Conservation (phyloP, 2,113 vertebrate species). For the Plestiodon gilberti region DNA sequence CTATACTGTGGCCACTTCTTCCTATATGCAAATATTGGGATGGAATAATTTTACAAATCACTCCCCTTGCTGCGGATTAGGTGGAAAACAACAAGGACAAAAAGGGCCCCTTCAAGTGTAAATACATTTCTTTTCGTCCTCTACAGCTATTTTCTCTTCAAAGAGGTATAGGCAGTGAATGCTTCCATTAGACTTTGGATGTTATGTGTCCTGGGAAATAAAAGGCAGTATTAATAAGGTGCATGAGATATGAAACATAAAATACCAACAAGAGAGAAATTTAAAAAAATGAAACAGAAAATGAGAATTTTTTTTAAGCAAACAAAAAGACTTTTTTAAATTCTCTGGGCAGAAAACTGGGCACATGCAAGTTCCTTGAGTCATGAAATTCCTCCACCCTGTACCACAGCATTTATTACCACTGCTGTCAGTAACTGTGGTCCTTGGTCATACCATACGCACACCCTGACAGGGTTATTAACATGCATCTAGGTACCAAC, state of each 20-base stretch:
- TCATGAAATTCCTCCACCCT: not conserved
- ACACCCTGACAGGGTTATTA: not conserved
- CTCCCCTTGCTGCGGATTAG: conserved; percentile 9
- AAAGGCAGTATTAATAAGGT: not conserved
- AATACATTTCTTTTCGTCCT: conserved; percentile 12
- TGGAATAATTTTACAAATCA: conserved; percentile 23
- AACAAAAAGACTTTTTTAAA: conserved; percentile 26
- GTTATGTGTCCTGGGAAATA: conserved; percentile 7
- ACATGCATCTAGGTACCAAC: not conserved
- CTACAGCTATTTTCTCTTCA: conserved; percentile 14
- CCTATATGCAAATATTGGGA: not conserved
- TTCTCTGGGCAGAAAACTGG: conserved; percentile 52
- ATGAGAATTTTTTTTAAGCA: conserved; percentile 29
- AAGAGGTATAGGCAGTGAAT: not conserved
- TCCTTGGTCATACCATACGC: not conserved
- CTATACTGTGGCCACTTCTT: not conserved
- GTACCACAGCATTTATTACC: not conserved
- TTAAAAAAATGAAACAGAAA: conserved; percentile 23
- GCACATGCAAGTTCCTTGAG: not conserved
- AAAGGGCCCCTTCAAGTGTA: not conserved
- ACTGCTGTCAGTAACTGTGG: not conserved
- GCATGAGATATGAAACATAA: not conserved
- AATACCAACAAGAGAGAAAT: conserved; percentile 36
- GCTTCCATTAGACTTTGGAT: conserved; percentile 27
- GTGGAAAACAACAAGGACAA: no score